Conservation (phyloP, 2,888 invertebrate species). For the Brachyopa scutellaris region DNA sequence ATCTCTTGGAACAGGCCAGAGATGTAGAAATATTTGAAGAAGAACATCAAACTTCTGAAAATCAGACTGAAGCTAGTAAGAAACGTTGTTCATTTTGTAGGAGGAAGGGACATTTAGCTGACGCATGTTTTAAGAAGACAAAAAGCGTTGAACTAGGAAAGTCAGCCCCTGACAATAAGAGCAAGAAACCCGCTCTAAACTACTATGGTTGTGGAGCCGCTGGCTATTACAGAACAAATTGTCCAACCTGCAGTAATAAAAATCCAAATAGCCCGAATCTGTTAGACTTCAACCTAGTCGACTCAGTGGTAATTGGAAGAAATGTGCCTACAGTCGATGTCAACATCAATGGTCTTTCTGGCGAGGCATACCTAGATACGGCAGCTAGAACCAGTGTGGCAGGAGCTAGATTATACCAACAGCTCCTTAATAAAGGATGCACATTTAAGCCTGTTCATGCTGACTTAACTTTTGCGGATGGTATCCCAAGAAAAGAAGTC, state of each 20-base stretch:
- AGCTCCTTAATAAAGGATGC: background rate
- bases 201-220: conserved; percentile 23
- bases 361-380: conserved; percentile 19
- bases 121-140: background rate
- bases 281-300: conserved; percentile 24
- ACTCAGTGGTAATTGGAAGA: conserved; percentile 9
- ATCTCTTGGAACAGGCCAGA: background rate
- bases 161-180: background rate
- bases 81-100: background rate
- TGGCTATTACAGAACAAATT: conserved; percentile 31
- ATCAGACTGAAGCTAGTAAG: background rate
- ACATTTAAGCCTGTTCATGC: background rate
- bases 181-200: background rate
- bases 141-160: background rate
- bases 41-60: background rate
- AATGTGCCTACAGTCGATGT: conserved; percentile 11
- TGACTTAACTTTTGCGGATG: conserved; percentile 23
- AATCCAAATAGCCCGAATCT: conserved; percentile 19
- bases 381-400: no score
- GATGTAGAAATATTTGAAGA: background rate
- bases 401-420: background rate
- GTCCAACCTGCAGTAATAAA: conserved; percentile 26
- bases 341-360: conserved; percentile 7
- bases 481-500: background rate
- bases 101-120: background rate